Base-by-base conservation (phyloP, 2,888 invertebrate species). In the Polyommatus icarus region DNA sequence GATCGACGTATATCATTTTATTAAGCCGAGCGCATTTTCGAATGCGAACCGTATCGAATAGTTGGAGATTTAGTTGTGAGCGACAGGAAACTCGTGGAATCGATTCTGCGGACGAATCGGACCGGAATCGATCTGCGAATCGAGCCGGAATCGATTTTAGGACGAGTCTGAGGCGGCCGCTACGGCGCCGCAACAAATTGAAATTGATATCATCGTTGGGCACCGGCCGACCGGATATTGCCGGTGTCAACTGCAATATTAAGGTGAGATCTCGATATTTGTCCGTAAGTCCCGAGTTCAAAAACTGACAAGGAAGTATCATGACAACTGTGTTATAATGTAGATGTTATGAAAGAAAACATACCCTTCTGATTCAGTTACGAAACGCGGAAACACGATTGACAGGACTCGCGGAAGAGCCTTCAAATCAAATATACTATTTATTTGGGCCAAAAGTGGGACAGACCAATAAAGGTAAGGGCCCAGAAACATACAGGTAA, bases 141-240 rank as follows among this genome's bases (percentile, higher is more conserved):
- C 89, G 67, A 67, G 29, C 67, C 88, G 88, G 88, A 91, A 92
- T 92, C 91, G 91, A 91, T 91, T 90, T 88, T 90, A 87, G 90
- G 89, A 90, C 88, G 90, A 91, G 90, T 90, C 89, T 67, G 89
- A 89, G 87, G 88, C 89, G 89, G 89, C 89, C 86, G 90, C 89
- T 91, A 90, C 89, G 87, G 88, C 86, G 86, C 90, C 91, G 89
- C 90, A 91, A 92, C 93, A 93, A 93, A 93, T 94, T 93, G 93
- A 93, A 94, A 92, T 91, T 93, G 93, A 94, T 93, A 93, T 90
- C 90, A 92, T 93, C 92, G 89, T 89, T 90, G 90, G 92, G 89
- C 89, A 90, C 88, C 84, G 86, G 84, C 84, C 85, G 85, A 84
- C 91, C 93, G 94, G 94, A 94, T 93, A 94, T 94, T 94, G 92